Evolutionary conservation across 2,888 invertebrate genomes (phyloP), one percentile per base, ranked within the genome.

Genomic region (Podotricha telesiphe): DNA sequence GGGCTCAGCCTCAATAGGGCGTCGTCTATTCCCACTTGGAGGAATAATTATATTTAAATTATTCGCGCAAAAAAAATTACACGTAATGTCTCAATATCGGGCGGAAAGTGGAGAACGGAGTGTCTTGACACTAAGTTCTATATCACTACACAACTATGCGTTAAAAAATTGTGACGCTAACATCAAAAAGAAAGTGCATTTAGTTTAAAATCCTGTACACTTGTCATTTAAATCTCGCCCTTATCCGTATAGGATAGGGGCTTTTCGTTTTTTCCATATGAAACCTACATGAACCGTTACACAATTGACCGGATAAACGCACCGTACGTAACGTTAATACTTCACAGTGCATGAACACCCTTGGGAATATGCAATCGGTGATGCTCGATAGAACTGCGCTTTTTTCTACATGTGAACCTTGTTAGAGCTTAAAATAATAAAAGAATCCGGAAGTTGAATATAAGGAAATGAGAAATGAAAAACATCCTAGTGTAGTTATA

Each of bases 321-420:
- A 13, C 64, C 34, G 37, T 55, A 68, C 63, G 67, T 64, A 68
- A 58, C 68, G 65, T 68, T 59, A 65, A 68, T 58, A 68, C 50
- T 68, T 69, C 50, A 69, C 69, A 62, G 40, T 67, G 62, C 17
- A 40, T 69, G 69, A 66, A 56, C 69, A 69, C 69, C 69, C 69
- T 61, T 61, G 68, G 65, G 45, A 56, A 65, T 58, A 50, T 58
- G 55, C 63, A 64, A 48, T 58, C 51, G 55, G 34, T 47, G 47
- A 28, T 65, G 56, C 64, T 53, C 51, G 40, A 13, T 53, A 48
- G 48, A 62, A 48, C 34, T 47, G 62, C 62, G 48, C 17, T 55
- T 64, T 42, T 65, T 55, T 45, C 42, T 55, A 34, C 42, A 47
- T 17, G 53, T 34, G 40, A 55, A 42, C 55, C 34, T 22, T 53